Percentiles rank a stretch among this genome's conserved stretches.
Conservation (phyloP, 2,888 invertebrate species). For the Apoda limacodes region DNA sequence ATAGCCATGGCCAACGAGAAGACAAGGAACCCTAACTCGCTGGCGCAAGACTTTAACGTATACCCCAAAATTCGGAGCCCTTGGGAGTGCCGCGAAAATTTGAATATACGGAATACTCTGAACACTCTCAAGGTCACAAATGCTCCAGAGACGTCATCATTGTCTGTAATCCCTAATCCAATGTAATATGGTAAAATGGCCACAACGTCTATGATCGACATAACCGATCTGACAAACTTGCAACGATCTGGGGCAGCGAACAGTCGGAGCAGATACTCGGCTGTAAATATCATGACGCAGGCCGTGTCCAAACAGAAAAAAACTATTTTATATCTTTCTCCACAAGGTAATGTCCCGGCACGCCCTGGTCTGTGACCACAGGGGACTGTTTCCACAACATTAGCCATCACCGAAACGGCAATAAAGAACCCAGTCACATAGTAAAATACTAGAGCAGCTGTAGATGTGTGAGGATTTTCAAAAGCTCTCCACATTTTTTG, state of each 20-base stretch:
- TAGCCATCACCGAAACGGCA: constrained; percentile 99
- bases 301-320: constrained; percentile 99
- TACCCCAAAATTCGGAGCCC: constrained; percentile 98
- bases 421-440: constrained; percentile 99
- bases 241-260: constrained; percentile 99
- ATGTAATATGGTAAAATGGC: constrained; percentile 99
- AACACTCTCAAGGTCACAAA: constrained; percentile 99
- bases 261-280: constrained; percentile 93
- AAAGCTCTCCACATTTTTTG: constrained; percentile 99
- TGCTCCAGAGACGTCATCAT: constrained; percentile 98
- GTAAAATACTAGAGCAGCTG: constrained; percentile 99
- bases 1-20: constrained; percentile 99
- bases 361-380: constrained; percentile 90
- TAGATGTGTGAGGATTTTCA: constrained; percentile 99
- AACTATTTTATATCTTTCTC: constrained; percentile 97
- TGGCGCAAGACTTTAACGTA: constrained; percentile 98
- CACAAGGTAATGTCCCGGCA: constrained; percentile 92
- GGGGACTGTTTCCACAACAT: constrained; percentile 97
- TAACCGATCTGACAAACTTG: constrained; percentile 97
- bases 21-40: constrained; percentile 98
- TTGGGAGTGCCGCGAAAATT: constrained; percentile 99
- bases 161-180: constrained; percentile 96
- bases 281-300: constrained; percentile 99
- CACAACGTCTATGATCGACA: constrained; percentile 99
- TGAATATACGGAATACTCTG: constrained; percentile 99